These are phyloP conservation scores for Malaclemys terrapin DNA, from an alignment of 2,113 vertebrate genomes.

Conservation along the genomic window DNA sequence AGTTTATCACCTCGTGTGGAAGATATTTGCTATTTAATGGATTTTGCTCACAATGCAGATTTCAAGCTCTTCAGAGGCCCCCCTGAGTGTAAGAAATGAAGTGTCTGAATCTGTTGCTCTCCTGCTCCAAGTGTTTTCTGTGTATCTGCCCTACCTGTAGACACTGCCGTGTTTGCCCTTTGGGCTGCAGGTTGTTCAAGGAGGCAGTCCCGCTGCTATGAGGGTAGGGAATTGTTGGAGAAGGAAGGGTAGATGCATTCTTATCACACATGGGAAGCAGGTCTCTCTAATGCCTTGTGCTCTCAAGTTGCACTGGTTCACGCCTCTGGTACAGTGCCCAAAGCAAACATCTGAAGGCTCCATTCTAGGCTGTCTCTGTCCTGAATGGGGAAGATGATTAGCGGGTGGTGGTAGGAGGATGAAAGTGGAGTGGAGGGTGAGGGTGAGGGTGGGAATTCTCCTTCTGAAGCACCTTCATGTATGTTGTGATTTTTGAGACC, in stretches of 20 bases:
- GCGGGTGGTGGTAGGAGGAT: slow-evolving; percentile 63
- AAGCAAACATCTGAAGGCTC: not conserved
- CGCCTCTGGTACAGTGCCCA: not conserved
- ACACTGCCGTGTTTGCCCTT: slow-evolving; percentile 1
- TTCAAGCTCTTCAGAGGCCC: slow-evolving; percentile 24
- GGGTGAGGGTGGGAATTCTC: slow-evolving; percentile 64
- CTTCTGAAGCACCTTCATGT: slow-evolving; percentile 62
- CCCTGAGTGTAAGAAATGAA: not conserved
- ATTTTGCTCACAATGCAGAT: not conserved
- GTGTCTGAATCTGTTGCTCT: not conserved
- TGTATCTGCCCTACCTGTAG: not conserved
- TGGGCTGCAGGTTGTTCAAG: not conserved
- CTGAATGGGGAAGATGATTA: slow-evolving; percentile 44
- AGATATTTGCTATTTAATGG: slow-evolving; percentile 7
- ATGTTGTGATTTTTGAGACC: slow-evolving; percentile 71
- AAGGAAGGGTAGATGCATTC: slow-evolving; percentile 47
- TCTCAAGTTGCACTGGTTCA: not conserved
- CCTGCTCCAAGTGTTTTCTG: not conserved
- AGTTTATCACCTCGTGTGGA: not conserved
- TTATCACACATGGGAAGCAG: not conserved
- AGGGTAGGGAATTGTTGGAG: slow-evolving; percentile 44
- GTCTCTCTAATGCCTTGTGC: not conserved
- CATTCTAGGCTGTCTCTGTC: slow-evolving; percentile 28
- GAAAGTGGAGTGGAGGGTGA: slow-evolving; percentile 72
- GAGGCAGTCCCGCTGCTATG: not conserved